Percentiles rank a stretch among this genome's conserved stretches.
Evolutionary conservation across 1,140 invertebrate genomes (phyloP).

Genomic region (Tetranychus cinnabarinus): DNA sequence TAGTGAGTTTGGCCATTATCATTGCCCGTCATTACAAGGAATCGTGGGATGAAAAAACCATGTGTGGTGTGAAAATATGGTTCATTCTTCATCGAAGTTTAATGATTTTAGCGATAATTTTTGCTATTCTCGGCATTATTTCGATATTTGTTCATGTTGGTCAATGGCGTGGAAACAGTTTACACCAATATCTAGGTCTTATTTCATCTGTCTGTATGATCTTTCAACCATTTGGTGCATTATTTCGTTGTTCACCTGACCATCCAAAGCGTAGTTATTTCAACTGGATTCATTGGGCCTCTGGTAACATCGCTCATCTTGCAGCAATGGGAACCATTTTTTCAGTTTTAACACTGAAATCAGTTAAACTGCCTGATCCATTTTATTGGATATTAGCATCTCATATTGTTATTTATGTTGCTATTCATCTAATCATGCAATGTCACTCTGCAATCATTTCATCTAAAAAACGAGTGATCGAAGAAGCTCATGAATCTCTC

Average conservation of each 20-base stretch:
- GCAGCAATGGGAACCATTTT: conserved; percentile 71
- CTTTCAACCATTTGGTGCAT: conserved; percentile 57
- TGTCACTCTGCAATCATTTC: conserved; percentile 1
- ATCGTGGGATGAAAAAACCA: conserved; percentile 54
- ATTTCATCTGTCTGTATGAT: conserved; percentile 33
- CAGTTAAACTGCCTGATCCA: conserved; percentile 60
- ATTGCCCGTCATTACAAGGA: conserved; percentile 71
- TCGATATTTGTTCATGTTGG: conserved; percentile 59
- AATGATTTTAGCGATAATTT: conserved; percentile 52
- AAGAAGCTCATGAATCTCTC: too few relatives aligned
- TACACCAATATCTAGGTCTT: conserved; percentile 26
- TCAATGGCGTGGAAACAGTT: conserved; percentile 33
- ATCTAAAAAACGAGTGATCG: too few relatives aligned
- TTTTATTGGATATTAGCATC: conserved; percentile 60
- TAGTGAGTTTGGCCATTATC: conserved; percentile 65
- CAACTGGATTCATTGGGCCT: conserved; percentile 82
- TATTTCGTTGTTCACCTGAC: conserved; percentile 59
- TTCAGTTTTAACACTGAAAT: conserved; percentile 52
- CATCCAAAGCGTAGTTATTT: conserved; percentile 54
- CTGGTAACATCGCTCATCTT: conserved; percentile 69
- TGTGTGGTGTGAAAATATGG: conserved; percentile 76
- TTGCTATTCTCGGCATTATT: conserved; percentile 49
- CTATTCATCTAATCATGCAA: conserved; percentile 56
- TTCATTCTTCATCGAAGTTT: conserved; percentile 63
- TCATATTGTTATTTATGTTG: conserved; percentile 65